Conservation (phyloP, 2,797 vertebrate species). For the Spinus pinus region DNA sequence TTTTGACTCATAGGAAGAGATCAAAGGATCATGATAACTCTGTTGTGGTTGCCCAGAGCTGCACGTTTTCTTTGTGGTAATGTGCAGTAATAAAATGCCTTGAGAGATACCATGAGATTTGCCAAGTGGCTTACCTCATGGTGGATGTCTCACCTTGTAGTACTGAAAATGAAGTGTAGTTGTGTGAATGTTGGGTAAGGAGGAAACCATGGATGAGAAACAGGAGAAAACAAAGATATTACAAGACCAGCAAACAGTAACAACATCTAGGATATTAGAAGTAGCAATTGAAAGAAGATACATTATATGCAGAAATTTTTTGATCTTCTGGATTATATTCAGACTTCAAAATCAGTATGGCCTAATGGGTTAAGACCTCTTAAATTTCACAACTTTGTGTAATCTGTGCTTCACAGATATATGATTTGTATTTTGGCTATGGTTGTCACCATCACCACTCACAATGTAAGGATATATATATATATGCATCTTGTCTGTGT, state of each 20-base stretch:
- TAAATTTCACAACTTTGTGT: background rate
- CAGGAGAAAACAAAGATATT: background rate
- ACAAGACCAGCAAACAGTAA: background rate
- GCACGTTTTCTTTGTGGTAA: background rate
- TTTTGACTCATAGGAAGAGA: background rate
- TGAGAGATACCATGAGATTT: background rate
- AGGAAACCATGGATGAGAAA: background rate
- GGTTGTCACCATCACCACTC: background rate
- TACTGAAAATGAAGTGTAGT: background rate
- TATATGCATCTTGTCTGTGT: background rate
- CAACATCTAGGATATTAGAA: background rate
- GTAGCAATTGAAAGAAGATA: background rate
- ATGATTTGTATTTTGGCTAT: background rate
- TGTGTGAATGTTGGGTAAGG: background rate
- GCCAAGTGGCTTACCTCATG: background rate
- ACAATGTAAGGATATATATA: background rate
- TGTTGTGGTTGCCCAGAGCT: slow-evolving; percentile 10
- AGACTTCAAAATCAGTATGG: background rate
- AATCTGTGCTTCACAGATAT: background rate
- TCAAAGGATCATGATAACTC: background rate
- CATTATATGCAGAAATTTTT: background rate
- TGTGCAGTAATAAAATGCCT: background rate
- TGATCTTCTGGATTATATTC: background rate
- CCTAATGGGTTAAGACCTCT: background rate
- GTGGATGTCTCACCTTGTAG: background rate